Percentiles rank a stretch among this genome's conserved stretches.
Evolutionary conservation across 2,113 vertebrate species (phyloP).

Genomic region (Phrynosoma blainvillii): DNA sequence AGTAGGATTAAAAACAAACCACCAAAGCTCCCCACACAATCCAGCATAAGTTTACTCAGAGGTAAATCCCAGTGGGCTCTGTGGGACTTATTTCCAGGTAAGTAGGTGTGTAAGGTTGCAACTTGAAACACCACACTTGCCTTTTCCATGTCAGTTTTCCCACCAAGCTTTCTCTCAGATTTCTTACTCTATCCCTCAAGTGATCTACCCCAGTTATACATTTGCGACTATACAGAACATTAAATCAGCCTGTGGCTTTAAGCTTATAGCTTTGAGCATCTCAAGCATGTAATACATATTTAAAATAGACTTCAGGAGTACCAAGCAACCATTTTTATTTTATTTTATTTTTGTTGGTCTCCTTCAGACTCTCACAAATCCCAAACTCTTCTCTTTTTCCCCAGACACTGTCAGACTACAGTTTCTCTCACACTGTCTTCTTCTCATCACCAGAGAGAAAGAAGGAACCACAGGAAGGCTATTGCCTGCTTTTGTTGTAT

Average conservation of each 20-base stretch:
- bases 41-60: neutral
- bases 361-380: neutral
- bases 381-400: neutral
- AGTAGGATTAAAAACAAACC: neutral
- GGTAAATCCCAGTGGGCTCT: neutral
- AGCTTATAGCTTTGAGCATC: neutral
- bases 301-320: neutral
- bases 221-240: neutral
- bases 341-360: neutral
- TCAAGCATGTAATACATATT: slow-evolving; percentile 5
- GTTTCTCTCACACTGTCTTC: neutral
- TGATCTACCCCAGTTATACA: neutral
- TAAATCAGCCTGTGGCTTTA: neutral
- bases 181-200: neutral
- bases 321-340: neutral
- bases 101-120: neutral
- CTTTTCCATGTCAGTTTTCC: neutral
- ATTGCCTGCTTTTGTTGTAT: too few relatives aligned
- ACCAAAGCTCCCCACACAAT: neutral
- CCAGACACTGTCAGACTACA: neutral
- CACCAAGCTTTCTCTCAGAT: neutral
- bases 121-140: neutral
- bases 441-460: neutral
- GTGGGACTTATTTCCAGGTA: neutral
- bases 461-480: neutral